These are phyloP conservation scores for Apodemus sylvaticus DNA, from an alignment of 2,113 vertebrate genomes.

Conservation along the genomic window DNA sequence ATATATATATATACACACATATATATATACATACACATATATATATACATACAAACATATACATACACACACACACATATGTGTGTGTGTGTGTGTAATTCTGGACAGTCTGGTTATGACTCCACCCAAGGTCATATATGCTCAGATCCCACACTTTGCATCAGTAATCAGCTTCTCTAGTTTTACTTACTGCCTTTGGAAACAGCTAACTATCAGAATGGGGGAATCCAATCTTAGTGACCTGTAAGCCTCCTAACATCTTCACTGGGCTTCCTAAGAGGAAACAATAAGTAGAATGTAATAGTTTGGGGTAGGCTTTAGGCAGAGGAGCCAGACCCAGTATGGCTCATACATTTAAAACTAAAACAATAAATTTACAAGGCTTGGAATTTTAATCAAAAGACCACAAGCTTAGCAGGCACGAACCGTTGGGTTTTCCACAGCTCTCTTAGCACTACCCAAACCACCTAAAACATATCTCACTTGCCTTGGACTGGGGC, in stretches of 20 bases:
- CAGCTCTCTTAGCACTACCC: neutral
- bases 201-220: neutral
- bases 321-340: neutral
- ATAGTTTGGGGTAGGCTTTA: neutral
- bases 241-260: neutral
- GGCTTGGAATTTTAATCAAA: neutral
- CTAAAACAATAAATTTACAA: neutral
- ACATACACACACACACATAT: no score
- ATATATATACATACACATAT: no score
- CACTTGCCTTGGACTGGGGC: neutral
- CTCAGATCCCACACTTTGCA: neutral
- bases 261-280: neutral
- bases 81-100: no score
- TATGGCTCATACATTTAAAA: neutral
- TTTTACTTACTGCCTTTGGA: neutral
- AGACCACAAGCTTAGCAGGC: neutral
- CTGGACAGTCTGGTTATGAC: neutral
- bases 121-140: neutral
- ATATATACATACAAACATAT: no score
- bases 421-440: neutral
- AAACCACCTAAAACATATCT: neutral
- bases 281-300: neutral
- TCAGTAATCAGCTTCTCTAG: neutral
- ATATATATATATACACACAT: no score
- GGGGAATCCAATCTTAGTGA: neutral